Evolutionary conservation across 2,797 vertebrate genomes (phyloP).

Genomic region (Urosaurus nigricauda): DNA sequence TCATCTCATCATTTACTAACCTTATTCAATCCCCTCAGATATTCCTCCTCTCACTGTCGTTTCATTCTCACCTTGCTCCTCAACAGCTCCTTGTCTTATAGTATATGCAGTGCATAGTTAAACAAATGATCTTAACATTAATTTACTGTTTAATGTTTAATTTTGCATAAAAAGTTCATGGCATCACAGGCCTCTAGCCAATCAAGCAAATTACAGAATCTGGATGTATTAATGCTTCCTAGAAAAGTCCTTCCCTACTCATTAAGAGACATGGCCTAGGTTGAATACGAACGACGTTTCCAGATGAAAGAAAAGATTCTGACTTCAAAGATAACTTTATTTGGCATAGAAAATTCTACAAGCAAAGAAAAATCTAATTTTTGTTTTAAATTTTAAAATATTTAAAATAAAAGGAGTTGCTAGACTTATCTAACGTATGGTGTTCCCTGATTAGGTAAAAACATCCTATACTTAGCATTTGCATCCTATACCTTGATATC

Average conservation of each 20-base stretch:
- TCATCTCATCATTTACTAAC: no score
- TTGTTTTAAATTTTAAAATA: neutral
- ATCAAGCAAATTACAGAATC: neutral
- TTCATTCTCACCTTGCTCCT: no score
- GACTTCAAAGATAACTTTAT: neutral
- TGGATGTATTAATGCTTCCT: neutral
- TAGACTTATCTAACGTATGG: neutral
- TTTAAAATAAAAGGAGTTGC: neutral
- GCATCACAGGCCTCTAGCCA: neutral
- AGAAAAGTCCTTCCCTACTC: neutral
- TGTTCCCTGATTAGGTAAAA: neutral
- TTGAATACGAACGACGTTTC: neutral
- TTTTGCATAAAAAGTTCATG: neutral
- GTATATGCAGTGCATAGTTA: no score
- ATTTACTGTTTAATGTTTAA: no score
- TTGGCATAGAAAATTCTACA: neutral
- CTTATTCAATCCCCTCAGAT: no score
- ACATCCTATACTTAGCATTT: neutral
- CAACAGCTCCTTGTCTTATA: no score
- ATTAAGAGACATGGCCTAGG: neutral
- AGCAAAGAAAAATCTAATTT: neutral
- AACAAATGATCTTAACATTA: neutral
- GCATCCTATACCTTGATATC: neutral
- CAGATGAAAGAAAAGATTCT: neutral
- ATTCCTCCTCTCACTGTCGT: no score